Percentiles rank a stretch among this genome's conserved stretches.
phyloP scores from a whole-genome alignment of 2,888 invertebrate species.

The Diachrysia chrysitis region DNA sequence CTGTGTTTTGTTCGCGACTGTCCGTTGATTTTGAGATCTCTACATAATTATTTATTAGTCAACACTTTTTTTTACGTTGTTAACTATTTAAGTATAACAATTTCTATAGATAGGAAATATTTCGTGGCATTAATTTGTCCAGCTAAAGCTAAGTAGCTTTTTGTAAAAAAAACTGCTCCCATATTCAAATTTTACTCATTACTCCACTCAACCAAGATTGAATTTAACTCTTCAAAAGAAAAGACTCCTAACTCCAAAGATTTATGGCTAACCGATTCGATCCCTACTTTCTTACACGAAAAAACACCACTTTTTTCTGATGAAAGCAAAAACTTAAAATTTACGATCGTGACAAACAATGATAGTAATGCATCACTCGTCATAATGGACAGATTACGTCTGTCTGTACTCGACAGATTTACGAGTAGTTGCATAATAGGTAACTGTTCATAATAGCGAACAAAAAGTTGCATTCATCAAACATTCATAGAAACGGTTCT shows the following conservation, averaged over 20 bases:
- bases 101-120: no score
- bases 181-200: background rate
- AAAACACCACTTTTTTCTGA: slow-evolving; percentile 43
- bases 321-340: slow-evolving; percentile 69
- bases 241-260: slow-evolving; percentile 33
- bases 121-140: background rate
- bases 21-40: slow-evolving; percentile 35
- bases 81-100: no score
- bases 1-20: slow-evolving; percentile 57
- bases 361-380: slow-evolving; percentile 85
- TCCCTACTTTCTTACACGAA: slow-evolving; percentile 46
- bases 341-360: slow-evolving; percentile 81
- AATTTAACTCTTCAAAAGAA: slow-evolving; percentile 21
- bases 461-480: slow-evolving; percentile 58
- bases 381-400: slow-evolving; percentile 86
- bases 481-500: slow-evolving; percentile 38
- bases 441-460: slow-evolving; percentile 54
- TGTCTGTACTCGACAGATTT: slow-evolving; percentile 81
- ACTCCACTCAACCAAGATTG: slow-evolving; percentile 15
- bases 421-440: slow-evolving; percentile 80
- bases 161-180: background rate
- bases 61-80: background rate
- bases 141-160: background rate
- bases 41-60: slow-evolving; percentile 28
- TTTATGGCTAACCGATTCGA: slow-evolving; percentile 51